These are phyloP conservation scores for Rhipidura dahli DNA, from an alignment of 2,113 vertebrate genomes.

Conservation along the genomic window DNA sequence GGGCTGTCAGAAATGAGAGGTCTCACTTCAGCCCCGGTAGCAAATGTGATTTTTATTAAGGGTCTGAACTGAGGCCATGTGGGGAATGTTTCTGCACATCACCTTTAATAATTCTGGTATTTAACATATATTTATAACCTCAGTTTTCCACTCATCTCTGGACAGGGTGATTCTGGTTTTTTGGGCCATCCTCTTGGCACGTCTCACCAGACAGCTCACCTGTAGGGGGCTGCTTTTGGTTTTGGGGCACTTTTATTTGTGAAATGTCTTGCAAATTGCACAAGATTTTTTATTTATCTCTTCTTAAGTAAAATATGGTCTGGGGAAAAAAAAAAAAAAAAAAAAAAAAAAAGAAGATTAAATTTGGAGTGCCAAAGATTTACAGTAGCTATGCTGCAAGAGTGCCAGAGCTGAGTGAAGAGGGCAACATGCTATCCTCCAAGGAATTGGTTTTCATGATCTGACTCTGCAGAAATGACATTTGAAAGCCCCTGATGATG, in stretches of 20 bases:
- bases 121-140: background rate
- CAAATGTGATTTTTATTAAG: background rate
- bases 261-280: background rate
- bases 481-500: conserved; percentile 10
- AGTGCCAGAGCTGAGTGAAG: background rate
- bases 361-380: background rate
- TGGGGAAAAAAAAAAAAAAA: background rate
- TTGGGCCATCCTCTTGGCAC: background rate
- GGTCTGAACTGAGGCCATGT: background rate
- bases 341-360: background rate
- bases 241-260: background rate
- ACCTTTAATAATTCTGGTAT: background rate
- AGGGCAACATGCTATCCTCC: background rate
- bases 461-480: background rate
- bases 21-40: background rate
- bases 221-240: background rate
- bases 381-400: background rate
- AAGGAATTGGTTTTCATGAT: background rate
- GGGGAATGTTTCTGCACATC: background rate
- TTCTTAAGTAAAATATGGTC: background rate
- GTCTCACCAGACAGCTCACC: background rate
- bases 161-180: background rate
- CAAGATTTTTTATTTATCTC: background rate
- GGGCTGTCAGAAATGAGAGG: background rate
- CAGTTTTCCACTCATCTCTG: background rate